phyloP scores from a whole-genome alignment of 2,888 invertebrate genomes.

The Siphlonurus alternatus region DNA sequence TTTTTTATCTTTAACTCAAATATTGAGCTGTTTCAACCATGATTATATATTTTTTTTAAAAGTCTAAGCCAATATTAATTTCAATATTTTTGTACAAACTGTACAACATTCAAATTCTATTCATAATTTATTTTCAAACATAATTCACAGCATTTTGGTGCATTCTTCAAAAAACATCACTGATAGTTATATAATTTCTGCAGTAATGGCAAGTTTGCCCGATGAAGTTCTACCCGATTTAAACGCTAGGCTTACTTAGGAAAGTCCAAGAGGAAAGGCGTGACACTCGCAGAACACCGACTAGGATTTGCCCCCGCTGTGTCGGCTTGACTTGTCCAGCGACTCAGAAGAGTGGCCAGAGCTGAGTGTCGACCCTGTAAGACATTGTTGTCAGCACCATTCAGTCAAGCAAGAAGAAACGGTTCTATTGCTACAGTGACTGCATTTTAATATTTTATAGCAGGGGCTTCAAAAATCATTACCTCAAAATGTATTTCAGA shows the following conservation, averaged over 20 bases:
- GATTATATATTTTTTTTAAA: slow-evolving; percentile 18
- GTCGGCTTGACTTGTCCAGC: slow-evolving; percentile 21
- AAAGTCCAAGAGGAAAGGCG: background rate
- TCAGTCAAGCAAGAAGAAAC: no score
- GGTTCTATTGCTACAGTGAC: no score
- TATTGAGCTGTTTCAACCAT: slow-evolving; percentile 15
- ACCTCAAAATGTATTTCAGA: slow-evolving; percentile 13
- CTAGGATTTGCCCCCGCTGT: background rate
- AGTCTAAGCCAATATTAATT: slow-evolving; percentile 19
- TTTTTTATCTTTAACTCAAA: background rate
- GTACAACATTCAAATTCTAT: background rate
- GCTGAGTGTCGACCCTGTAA: slow-evolving; percentile 38
- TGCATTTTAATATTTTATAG: no score
- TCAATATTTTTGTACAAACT: slow-evolving; percentile 16
- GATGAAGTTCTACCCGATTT: slow-evolving; percentile 2
- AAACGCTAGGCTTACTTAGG: background rate
- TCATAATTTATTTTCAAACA: no score
- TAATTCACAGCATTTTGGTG: background rate
- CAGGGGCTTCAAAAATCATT: no score
- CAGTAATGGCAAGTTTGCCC: slow-evolving; percentile 15
- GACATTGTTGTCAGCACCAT: no score
- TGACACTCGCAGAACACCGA: no score
- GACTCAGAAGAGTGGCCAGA: slow-evolving; percentile 44
- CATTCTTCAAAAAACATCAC: background rate
- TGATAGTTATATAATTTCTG: slow-evolving; percentile 16